Base-by-base conservation (phyloP, 2,113 vertebrate species). In the Centropristis striata region DNA sequence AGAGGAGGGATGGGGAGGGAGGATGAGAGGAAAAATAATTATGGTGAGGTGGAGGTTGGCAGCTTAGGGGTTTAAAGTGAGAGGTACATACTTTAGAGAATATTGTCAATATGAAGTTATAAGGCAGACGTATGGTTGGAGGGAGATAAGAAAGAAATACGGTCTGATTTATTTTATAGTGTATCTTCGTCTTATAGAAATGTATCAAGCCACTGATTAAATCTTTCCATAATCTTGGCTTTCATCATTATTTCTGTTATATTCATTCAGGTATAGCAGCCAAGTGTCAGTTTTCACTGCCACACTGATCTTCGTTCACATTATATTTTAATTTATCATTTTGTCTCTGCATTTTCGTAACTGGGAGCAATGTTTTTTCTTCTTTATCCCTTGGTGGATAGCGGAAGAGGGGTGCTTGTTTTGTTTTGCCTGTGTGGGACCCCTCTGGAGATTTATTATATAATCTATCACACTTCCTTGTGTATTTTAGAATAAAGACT, bases 21-120 rank as follows among this genome's bases (percentile, higher is more conserved):
- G 71, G 51, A 72, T 76, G 74, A 70, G 70, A 71, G 59, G 69
- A 51, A 70, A 76, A 83, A 82, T 88, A 90, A 90, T 83, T 79
- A 78, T 70, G 10, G 51, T 27, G 67, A 78, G 65, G 79, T 88
- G 50, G 60, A 88, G 49, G 58, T 47, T 79, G 49, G 28, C 68
- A 55, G 47, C 64, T 77, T 42, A 32, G 71, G 66, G 54, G 8
- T 59, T 70, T 68, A 64, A 70, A 60, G 28, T 61, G n/a, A 61
- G 46, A 80, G 37, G 39, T 51, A 74, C 25, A 73, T 63, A 32
- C 58, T 67, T 73, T 7, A 27, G 42, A 78, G 32, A 77, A 55
- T 74, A 78, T 61, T 76, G 72, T 83, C 72, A 85, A 71, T 60
- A 78, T 63, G 18, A 84, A 72, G 8, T 54, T 46, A 60, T 75